phyloP scores from a whole-genome alignment of 1,140 invertebrate genomes.

The Caenorhabditis brenneri region DNA sequence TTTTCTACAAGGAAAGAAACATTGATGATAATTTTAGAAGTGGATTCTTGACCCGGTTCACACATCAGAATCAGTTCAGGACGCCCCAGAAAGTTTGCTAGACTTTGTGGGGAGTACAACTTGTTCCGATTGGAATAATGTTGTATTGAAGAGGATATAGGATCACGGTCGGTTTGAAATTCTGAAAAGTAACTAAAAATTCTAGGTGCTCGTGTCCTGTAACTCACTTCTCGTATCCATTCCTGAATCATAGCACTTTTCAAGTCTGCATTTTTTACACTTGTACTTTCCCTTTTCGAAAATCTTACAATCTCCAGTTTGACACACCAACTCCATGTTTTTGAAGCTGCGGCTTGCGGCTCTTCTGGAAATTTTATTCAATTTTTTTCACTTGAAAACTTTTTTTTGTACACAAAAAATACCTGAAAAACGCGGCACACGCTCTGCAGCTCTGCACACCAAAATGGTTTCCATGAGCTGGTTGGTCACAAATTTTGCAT shows the following conservation, averaged over 20 bases:
- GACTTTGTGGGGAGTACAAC: background rate
- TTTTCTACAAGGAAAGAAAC: background rate
- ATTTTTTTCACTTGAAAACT: no score
- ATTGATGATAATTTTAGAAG: background rate
- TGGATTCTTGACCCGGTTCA: background rate
- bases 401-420: no score
- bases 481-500: background rate
- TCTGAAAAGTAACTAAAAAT: background rate
- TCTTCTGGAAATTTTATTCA: background rate
- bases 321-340: background rate
- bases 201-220: no score
- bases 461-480: background rate
- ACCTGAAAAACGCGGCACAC: constrained; percentile 7
- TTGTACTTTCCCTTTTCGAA: background rate
- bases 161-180: background rate
- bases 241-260: constrained; percentile 37
- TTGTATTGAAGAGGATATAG: background rate
- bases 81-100: background rate
- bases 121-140: no score
- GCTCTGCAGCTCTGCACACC: background rate
- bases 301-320: background rate
- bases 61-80: background rate
- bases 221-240: constrained; percentile 18
- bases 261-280: background rate
- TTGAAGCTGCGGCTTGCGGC: background rate